Evolutionary conservation across 2,113 vertebrate genomes (phyloP), one percentile per base, ranked within the genome.

Genomic region (Ranitomeya imitator): DNA sequence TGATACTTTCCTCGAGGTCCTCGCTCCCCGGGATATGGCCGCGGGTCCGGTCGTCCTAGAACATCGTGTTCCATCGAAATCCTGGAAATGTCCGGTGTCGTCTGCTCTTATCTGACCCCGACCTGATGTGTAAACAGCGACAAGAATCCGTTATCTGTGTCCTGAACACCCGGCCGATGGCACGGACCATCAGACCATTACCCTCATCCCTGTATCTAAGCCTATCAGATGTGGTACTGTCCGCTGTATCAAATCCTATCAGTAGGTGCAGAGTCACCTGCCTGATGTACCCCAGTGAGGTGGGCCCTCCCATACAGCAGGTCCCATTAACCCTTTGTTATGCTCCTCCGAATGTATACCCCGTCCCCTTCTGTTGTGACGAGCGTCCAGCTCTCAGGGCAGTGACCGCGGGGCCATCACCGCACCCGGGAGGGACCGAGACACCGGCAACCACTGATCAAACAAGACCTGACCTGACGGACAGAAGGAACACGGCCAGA

Each of bases 91-190:
- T 82, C 7, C 69, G 93, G 94, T 94, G 94, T 93, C 93, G 89
- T 93, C 92, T 61, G 93, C 93, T 91, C 89, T 94, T 94, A 87
- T 21, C 54, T 59, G 73, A 79, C 86, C 89, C 90, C 87, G 83
- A 89, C 31, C 90, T 92, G 91, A 69, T 77, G 85, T 94, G 94
- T 94, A 92, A 94, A 94, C 92, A 94, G 79, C 93, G 91, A 86
- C 90, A 5, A 69, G 10, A n/a, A 26, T 69, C 23, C 4, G 59
- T 14, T 45, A 45, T 60, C 59, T 15, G 13, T 60, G 59, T 16
- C 59, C 59, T 60, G 15, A 15, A 16, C 7, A 19, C 61, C 16
- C 3, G 37, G 37, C 37, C 37, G 37, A 3, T 0, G 61, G 18
- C 13, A 63, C 19, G 21, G 59, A 16, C 59, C 59, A 0, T 0